Evolutionary conservation across 2,888 invertebrate species (phyloP).

Genomic region (Trachelus iudaicus): DNA sequence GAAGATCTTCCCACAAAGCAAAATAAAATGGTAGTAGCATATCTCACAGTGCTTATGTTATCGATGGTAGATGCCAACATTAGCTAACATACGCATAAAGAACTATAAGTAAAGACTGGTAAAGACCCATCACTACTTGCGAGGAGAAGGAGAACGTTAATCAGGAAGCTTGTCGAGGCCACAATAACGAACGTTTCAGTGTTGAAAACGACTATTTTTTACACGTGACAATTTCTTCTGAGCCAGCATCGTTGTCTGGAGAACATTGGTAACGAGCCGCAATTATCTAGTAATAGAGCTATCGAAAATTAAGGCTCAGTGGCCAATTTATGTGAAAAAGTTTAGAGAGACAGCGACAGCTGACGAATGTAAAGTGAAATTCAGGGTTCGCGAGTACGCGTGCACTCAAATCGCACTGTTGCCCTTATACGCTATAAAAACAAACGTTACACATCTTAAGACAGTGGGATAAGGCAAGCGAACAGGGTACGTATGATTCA

Average conservation of each 20-base stretch:
- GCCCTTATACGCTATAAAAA: constrained; percentile 15
- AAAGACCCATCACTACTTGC: not conserved
- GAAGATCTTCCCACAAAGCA: not conserved
- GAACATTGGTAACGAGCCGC: not conserved
- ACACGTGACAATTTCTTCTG: not conserved
- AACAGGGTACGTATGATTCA: not conserved
- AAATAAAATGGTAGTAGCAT: too few species aligned
- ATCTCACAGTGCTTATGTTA: not conserved
- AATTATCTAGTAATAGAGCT: not conserved
- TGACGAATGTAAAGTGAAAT: constrained; percentile 29
- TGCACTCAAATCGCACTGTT: constrained; percentile 28
- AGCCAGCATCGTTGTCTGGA: not conserved
- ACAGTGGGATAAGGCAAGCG: not conserved
- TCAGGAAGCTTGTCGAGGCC: not conserved
- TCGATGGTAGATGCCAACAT: not conserved
- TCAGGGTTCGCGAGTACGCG: constrained; percentile 29
- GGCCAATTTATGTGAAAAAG: not conserved
- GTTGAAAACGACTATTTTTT: not conserved
- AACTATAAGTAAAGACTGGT: not conserved
- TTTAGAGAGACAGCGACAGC: constrained; percentile 30
- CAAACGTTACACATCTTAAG: not conserved
- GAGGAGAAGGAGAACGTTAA: not conserved
- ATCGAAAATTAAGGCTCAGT: not conserved
- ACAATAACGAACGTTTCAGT: not conserved
- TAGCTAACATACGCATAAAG: not conserved